Base-by-base conservation (phyloP, 2,113 vertebrate genomes). In the Machaerirhynchus nigripectus region DNA sequence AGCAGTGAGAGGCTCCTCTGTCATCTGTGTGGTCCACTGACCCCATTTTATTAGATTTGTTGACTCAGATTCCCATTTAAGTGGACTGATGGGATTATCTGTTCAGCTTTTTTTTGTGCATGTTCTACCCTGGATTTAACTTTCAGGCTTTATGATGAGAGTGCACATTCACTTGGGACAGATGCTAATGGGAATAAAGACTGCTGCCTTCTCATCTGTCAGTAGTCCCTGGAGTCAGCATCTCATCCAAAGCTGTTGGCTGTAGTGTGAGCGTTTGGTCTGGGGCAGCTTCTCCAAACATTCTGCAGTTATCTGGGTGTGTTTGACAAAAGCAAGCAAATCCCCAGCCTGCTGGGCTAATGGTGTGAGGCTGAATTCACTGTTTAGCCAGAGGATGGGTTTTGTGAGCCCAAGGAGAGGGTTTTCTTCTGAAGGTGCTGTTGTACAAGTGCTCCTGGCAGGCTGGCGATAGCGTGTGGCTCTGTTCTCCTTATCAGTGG, bases 71-170 rank as follows among this genome's bases (percentile, higher is more conserved):
- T 93, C 89, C 21, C 1, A 0, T 76, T 91, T 93, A 90, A 87
- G 52, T 84, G 65, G 73, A 50, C 71, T 89, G 81, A 82, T 91
- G 59, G 79, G 67, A 92, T 95, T 91, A 92, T 92, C 82, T 85
- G 40, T 73, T 91, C 71, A 91, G 81, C 40, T 40, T 71, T 93
- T 59, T 59, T 95, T 71, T 61, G 50, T 93, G 50, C 28, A 13
- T 4, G 0, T 84, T 81, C 91, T 84, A 81, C 68, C 31, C 30
- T 39, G 92, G 85, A 63, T 94, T 94, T 91, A 83, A 52, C 68
- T 86, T 95, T 60, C 81, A 69, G 64, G 39, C 70, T 88, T 93
- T 93, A 47, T 84, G 70, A 93, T 80, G 73, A 77, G 67, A 64
- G 30, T 53, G 63, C 80, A 85, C 59, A 59, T 89, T 92, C 33